A percentile compares a stretch with the other conserved stretches of the same genome.
Conservation (phyloP, 2,113 vertebrate genomes). For the Mesitornis unicolor region DNA sequence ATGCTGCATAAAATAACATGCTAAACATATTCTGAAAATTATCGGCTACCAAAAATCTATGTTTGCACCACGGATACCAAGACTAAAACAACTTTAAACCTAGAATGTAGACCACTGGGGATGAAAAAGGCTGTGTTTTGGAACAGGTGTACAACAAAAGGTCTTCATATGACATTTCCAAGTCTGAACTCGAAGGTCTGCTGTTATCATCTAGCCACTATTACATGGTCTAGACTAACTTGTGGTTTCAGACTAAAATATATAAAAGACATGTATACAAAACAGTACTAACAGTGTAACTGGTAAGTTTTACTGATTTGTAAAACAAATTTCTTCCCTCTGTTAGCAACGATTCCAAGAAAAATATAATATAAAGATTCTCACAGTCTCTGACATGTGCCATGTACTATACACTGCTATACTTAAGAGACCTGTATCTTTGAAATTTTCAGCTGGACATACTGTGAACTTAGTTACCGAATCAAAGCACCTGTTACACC, state of each 20-base stretch:
- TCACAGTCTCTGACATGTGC: background rate
- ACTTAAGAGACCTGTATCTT: background rate
- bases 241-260: background rate
- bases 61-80: background rate
- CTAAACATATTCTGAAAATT: background rate
- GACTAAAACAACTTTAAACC: background rate
- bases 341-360: background rate
- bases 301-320: background rate
- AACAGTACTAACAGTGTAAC: background rate
- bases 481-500: background rate
- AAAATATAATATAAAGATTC: background rate
- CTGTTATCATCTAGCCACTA: background rate
- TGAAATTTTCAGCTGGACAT: background rate
- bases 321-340: background rate
- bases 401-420: background rate
- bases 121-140: background rate
- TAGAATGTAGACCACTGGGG: background rate
- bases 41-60: background rate
- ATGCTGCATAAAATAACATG: background rate
- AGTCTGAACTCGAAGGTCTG: background rate
- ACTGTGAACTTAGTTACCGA: rapidly evolving
- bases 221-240: background rate
- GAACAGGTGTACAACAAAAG: background rate
- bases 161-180: background rate
- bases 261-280: background rate